These are phyloP conservation scores for Cryptotis parvus DNA, from an alignment of 2,113 vertebrate genomes.

Conservation along the genomic window DNA sequence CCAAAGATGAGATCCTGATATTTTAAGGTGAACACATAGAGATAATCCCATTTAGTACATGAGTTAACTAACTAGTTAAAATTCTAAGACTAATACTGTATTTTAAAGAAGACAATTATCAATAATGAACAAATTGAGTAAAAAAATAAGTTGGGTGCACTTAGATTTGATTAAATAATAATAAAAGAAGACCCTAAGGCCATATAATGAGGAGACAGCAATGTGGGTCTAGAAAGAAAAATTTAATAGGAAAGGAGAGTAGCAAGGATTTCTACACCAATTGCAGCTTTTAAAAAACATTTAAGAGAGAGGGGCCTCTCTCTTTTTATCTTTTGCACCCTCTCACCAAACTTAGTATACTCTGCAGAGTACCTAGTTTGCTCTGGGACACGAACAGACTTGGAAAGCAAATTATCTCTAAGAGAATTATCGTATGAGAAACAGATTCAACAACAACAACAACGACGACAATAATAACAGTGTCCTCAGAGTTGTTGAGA, in stretches of 20 bases:
- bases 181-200: background rate
- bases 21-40: background rate
- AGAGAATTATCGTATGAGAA: background rate
- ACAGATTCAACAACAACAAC: background rate
- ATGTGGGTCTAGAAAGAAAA: background rate
- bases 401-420: too few relatives aligned
- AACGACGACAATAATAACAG: background rate
- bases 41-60: background rate
- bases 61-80: background rate
- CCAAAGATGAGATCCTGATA: background rate
- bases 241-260: too few relatives aligned
- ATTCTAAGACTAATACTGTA: background rate
- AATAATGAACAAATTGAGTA: background rate
- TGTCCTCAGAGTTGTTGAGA: background rate
- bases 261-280: too few relatives aligned
- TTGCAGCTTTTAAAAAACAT: too few relatives aligned
- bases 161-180: constrained; percentile 15
- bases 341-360: background rate
- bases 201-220: background rate
- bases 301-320: background rate
- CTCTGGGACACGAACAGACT: background rate
- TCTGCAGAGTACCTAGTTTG: background rate
- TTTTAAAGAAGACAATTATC: background rate
- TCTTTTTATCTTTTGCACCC: background rate
- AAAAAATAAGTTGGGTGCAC: background rate